Percentiles rank a stretch among this genome's conserved stretches.
These are phyloP conservation scores for Melanotaenia duboulayi DNA, from an alignment of 2,113 vertebrate genomes.

Conservation along the genomic window DNA sequence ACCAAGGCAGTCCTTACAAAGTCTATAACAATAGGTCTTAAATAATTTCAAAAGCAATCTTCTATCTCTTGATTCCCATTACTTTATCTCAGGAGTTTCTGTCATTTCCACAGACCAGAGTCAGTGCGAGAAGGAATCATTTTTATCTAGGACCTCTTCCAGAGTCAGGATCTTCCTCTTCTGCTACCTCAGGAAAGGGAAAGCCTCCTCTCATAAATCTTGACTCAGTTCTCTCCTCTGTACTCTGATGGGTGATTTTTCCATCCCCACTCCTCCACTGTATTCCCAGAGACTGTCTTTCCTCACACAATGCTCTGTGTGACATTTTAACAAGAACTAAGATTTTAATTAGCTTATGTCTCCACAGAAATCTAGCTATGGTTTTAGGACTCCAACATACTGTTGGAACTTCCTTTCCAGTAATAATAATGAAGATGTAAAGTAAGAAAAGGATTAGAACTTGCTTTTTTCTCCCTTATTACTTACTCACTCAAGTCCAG, in stretches of 20 bases:
- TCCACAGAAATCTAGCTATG: not conserved
- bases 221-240: constrained; percentile 31
- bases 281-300: constrained; percentile 15
- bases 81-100: constrained; percentile 21
- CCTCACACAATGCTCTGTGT: not conserved
- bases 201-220: constrained; percentile 50
- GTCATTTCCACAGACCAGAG: constrained; percentile 16
- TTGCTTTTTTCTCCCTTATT: not conserved
- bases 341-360: constrained; percentile 8
- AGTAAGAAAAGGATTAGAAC: not conserved
- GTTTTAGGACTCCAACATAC: not conserved
- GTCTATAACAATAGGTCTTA: not conserved
- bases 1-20: constrained; percentile 22
- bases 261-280: constrained; percentile 18
- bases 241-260: constrained; percentile 30
- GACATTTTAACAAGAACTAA: not conserved
- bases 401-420: not conserved
- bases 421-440: not conserved
- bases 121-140: constrained; percentile 35
- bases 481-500: not conserved
- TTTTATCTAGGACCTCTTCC: constrained; percentile 48
- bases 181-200: constrained; percentile 39
- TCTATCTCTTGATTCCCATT: constrained; percentile 16
- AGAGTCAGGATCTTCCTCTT: constrained; percentile 53
- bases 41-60: constrained; percentile 8